These are phyloP conservation scores for Apantesis nais DNA, from an alignment of 2,888 invertebrate species.

Conservation along the genomic window DNA sequence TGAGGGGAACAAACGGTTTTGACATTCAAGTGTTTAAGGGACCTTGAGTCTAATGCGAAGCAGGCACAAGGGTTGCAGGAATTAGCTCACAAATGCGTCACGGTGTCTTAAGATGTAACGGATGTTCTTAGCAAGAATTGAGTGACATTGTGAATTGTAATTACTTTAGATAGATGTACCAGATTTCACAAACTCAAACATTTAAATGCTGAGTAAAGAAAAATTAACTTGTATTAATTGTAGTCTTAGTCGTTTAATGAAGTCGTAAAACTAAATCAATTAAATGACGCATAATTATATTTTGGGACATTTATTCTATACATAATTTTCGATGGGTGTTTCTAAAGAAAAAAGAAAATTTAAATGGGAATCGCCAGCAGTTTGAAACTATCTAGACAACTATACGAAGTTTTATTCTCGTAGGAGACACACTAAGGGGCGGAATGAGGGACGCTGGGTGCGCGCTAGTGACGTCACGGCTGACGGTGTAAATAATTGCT, in stretches of 20 bases:
- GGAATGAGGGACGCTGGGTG: slow-evolving; percentile 52
- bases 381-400: slow-evolving; percentile 74
- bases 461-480: slow-evolving; percentile 73
- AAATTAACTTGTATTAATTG: background rate
- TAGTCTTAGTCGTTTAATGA: background rate
- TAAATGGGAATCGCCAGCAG: slow-evolving; percentile 63
- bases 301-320: background rate
- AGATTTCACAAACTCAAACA: slow-evolving; percentile 19
- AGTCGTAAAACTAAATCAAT: background rate
- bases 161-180: slow-evolving; percentile 45
- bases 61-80: slow-evolving; percentile 70
- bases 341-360: slow-evolving; percentile 58
- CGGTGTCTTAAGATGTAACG: slow-evolving; percentile 55
- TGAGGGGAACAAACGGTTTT: slow-evolving; percentile 79
- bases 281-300: background rate
- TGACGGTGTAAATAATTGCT: slow-evolving; percentile 85
- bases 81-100: slow-evolving; percentile 60
- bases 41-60: slow-evolving; percentile 72
- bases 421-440: slow-evolving; percentile 57
- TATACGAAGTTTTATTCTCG: slow-evolving; percentile 67
- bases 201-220: slow-evolving; percentile 13
- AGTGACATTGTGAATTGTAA: slow-evolving; percentile 61
- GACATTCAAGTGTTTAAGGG: slow-evolving; percentile 79
- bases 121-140: slow-evolving; percentile 53
- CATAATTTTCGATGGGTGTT: slow-evolving; percentile 54